A percentile compares a stretch with the other conserved stretches of the same genome.
These are phyloP conservation scores for Carettochelys insculpta DNA, from an alignment of 2,113 vertebrate species.

Conservation along the genomic window DNA sequence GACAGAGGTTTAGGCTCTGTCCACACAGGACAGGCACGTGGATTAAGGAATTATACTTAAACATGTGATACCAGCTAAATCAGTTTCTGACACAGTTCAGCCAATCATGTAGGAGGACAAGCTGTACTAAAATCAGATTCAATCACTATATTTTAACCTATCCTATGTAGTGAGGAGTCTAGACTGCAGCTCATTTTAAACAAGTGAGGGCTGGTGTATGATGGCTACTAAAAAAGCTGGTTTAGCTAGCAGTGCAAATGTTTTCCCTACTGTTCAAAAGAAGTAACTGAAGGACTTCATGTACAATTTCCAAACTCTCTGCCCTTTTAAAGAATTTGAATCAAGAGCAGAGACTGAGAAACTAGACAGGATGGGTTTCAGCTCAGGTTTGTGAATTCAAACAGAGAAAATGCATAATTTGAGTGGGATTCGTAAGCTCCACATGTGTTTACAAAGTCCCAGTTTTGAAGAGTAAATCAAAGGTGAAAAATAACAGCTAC, in stretches of 20 bases:
- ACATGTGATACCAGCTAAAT: conserved; percentile 23
- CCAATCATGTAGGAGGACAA: background rate
- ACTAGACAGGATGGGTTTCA: background rate
- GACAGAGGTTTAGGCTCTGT: conserved; percentile 31
- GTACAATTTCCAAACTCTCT: background rate
- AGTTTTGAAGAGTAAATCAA: background rate
- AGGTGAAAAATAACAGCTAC: background rate
- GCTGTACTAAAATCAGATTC: background rate
- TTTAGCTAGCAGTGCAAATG: background rate
- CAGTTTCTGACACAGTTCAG: background rate
- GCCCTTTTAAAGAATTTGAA: background rate
- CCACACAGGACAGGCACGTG: background rate
- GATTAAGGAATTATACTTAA: background rate
- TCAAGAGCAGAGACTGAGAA: background rate
- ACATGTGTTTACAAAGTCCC: background rate
- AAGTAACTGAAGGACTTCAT: background rate
- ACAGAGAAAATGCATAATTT: background rate
- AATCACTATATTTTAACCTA: background rate
- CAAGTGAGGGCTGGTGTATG: background rate
- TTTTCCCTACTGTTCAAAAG: background rate
- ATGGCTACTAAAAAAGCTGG: background rate
- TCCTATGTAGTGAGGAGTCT: background rate
- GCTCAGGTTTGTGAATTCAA: background rate
- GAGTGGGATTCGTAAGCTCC: background rate
- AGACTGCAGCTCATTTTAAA: background rate